These are phyloP conservation scores for Nycticebus coucang DNA, from an alignment of 2,113 vertebrate genomes.

Conservation along the genomic window DNA sequence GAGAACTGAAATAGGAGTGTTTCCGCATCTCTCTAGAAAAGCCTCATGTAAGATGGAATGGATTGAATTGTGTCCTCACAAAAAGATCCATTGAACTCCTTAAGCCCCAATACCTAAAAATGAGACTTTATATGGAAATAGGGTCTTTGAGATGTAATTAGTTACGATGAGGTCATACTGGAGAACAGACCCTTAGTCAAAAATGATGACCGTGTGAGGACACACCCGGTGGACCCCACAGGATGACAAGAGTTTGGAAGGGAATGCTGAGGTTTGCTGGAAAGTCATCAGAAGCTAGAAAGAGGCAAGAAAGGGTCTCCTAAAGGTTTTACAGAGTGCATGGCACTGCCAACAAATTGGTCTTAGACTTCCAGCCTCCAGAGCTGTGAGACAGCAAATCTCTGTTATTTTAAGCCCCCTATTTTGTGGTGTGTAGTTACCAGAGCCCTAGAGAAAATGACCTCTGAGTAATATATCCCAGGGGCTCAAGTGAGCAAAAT, in stretches of 20 bases:
- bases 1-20: neutral
- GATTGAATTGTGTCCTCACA: neutral
- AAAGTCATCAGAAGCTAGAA: neutral
- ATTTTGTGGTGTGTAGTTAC: neutral
- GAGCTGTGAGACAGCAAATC: neutral
- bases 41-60: neutral
- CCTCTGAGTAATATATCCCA: neutral
- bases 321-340: neutral
- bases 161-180: neutral
- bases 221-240: neutral
- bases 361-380: neutral
- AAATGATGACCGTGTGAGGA: neutral
- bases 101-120: neutral
- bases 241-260: neutral
- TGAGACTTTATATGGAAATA: neutral
- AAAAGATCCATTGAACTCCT: neutral
- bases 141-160: neutral
- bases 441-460: neutral
- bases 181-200: neutral
- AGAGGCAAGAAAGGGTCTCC: neutral
- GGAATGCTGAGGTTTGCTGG: neutral
- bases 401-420: neutral
- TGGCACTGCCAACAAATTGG: neutral
- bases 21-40: neutral
- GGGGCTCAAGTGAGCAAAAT: neutral